Percentiles rank a stretch among this genome's conserved stretches.
Conservation (phyloP, 2,113 vertebrate species). For the Mobula birostris region DNA sequence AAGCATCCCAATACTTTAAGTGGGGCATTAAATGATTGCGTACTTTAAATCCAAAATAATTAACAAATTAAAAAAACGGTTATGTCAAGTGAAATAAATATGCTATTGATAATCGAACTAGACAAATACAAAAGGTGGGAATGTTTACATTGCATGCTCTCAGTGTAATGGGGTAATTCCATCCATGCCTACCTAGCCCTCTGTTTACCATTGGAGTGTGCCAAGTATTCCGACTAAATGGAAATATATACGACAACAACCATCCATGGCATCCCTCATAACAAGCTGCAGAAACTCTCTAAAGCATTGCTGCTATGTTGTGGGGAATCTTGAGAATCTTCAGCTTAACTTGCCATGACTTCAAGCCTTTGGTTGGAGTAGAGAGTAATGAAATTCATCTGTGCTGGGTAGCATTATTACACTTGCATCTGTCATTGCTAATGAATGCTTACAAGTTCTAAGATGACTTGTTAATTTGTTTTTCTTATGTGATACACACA, state of each 20-base stretch:
- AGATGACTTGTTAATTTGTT: slow-evolving; percentile 43
- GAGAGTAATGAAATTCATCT: slow-evolving; percentile 45
- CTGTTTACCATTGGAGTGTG: slow-evolving; percentile 73
- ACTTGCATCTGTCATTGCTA: slow-evolving; percentile 47
- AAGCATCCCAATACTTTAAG: neutral
- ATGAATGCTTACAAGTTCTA: slow-evolving; percentile 40
- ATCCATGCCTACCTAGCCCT: slow-evolving; percentile 78
- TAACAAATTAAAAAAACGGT: neutral
- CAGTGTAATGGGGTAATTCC: slow-evolving; percentile 63
- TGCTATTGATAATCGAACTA: neutral
- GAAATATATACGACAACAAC: slow-evolving; percentile 83
- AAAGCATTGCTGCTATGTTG: slow-evolving; percentile 80
- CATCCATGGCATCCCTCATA: slow-evolving; percentile 82
- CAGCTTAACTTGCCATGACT: slow-evolving; percentile 58
- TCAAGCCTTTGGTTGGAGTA: slow-evolving; percentile 53
- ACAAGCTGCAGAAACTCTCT: slow-evolving; percentile 85
- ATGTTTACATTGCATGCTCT: slow-evolving; percentile 63
- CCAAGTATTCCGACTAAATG: slow-evolving; percentile 91
- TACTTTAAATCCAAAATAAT: neutral
- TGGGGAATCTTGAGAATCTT: slow-evolving; percentile 88
- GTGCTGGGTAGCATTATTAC: slow-evolving; percentile 40
- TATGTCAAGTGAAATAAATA: neutral
- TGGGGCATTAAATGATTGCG: neutral
- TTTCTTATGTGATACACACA: slow-evolving; percentile 3
- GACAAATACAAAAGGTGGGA: slow-evolving; percentile 54